Evolutionary conservation across 1,140 invertebrate species (phyloP), one percentile per base, ranked within the genome.

Genomic region (Macrosteles quadrilineatus): DNA sequence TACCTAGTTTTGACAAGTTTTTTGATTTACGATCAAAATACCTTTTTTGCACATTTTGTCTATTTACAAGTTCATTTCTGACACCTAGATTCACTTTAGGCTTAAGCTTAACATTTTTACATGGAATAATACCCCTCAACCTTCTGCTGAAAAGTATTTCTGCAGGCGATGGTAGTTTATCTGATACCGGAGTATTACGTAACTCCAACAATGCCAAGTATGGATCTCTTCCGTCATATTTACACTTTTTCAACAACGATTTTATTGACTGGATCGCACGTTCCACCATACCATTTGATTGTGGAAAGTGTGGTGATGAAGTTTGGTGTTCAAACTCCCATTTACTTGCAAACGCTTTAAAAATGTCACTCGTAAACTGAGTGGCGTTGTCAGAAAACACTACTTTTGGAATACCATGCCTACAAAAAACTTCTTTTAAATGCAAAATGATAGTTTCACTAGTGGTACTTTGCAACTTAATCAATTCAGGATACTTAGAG

Each of bases 211-310:
- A 25, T 31, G 25, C 70, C 27, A 72, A 36, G 27, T 53, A 17
- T 45, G 53, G 27, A 68, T 73, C 59, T 25, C 57, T 71, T 53
- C 66, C 70, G n/a, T 47, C 67, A 21, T 66, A 21, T 32, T 21
- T 67, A 67, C 21, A 57, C 77, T 81, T 74, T n/a, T 71, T 78
- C 66, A 77, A 75, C 19, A 75, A 72, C 47, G 74, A 75, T 76
- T 83, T 83, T 23, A 77, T 73, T 1, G 75, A 78, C 69, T 80
- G 74, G 1, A 82, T 76, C 30, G 74, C 69, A 43, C 77, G 73
- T 74, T 83, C 80, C 19, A 74, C 75, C 62, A 77, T 70, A 6
- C 81, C 79, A 73, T 82, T 82, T 1, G 76, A 78, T 70, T 80
- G 73, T 1, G 78, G 71, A 73, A 80, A 78, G 59, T 75, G 62